These are phyloP conservation scores for Stenodera caucasica DNA, from an alignment of 2,888 invertebrate species.

Conservation along the genomic window DNA sequence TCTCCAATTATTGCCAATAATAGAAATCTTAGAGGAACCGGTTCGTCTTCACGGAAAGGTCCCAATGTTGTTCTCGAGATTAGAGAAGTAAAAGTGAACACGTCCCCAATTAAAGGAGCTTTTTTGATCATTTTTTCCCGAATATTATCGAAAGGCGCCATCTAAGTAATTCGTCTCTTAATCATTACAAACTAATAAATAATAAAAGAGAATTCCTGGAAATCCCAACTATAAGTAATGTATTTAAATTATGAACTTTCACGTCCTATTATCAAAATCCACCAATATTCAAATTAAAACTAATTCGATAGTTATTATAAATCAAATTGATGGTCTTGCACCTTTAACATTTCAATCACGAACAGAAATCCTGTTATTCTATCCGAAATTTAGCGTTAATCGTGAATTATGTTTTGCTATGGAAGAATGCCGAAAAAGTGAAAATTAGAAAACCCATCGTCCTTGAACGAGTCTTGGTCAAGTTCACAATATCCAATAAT, in stretches of 20 bases:
- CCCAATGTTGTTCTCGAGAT: neutral
- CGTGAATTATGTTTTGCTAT: too few relatives aligned
- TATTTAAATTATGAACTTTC: constrained; percentile 4
- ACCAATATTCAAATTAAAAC: too few relatives aligned
- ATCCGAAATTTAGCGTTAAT: too few relatives aligned
- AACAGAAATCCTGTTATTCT: neutral
- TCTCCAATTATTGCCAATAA: neutral
- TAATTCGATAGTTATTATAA: too few relatives aligned
- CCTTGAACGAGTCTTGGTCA: neutral
- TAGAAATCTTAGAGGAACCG: neutral
- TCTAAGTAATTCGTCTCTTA: neutral
- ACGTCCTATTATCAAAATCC: neutral
- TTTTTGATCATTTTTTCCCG: too few relatives aligned
- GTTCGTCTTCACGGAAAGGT: neutral
- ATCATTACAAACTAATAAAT: neutral
- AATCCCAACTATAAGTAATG: neutral
- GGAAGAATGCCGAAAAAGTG: neutral
- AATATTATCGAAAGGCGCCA: neutral
- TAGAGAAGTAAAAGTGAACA: neutral
- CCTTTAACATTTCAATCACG: neutral
- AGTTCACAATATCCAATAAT: too few relatives aligned
- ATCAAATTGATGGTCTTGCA: neutral
- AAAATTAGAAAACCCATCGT: neutral
- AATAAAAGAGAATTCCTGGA: neutral
- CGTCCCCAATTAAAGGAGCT: neutral